Base-by-base conservation (phyloP, 2,113 vertebrate genomes). In the Australoheros scitulus region DNA sequence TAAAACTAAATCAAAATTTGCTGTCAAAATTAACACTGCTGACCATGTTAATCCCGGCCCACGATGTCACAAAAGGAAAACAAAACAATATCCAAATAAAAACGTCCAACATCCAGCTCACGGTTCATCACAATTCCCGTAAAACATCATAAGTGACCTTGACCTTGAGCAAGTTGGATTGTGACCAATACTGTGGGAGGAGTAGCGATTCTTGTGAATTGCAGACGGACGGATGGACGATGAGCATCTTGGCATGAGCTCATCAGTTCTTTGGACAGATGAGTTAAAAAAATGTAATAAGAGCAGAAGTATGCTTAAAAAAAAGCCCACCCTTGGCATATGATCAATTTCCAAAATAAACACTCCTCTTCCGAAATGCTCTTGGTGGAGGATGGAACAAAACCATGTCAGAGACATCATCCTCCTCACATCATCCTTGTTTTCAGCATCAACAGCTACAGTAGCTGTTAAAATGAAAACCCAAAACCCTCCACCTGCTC, bases 91-190 rank as follows among this genome's bases (percentile, higher is more conserved):
- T 47, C 7, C 22, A 68, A 26, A 24, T 13, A 47, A 47, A 68
- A 68, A 41, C 7, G 15, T 24, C 38, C 7, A 43, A 13, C 41
- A 43, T 43, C 41, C 3, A 13, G 41, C 41, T 13, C 41, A 11
- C 11, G 11, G 11, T 43, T 11, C 41, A 13, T 43, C 11, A 43
- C 4, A 14, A 43, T 43, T 43, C 61, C 36, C 0, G 0, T 64
- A 65, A 65, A 24, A 65, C 7, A 24, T 1, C 36, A 41, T 22
- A n/a, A 6, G 22, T 41, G 61, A 64, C 11, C 61, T 64, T 64
- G n/a, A 24, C 36, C 13, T 65, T 0, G n/a, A 15, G n/a, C 24
- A 26, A 26, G 24, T 26, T 26, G 24, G n/a, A 64, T 22, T 41
- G 20, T 64, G 6, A 41, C 20, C 34, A 64, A 41, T 43, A 3